Conservation (phyloP, 2,113 vertebrate species). For the Aptenodytes patagonicus region DNA sequence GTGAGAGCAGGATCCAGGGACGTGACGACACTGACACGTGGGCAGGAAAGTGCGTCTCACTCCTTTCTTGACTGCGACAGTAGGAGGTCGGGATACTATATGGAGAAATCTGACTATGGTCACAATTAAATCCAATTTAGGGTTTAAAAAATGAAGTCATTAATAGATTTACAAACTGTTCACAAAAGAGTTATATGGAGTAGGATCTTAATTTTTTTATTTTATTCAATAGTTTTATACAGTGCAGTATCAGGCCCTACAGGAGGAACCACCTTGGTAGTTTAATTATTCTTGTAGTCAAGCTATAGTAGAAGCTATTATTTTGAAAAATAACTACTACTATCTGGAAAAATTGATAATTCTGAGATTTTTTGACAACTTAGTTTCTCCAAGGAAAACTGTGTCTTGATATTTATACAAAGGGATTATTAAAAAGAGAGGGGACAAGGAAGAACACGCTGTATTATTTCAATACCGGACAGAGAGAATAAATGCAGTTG, state of each 20-base stretch:
- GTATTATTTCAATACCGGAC: background rate
- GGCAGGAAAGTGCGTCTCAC: background rate
- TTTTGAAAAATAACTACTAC: background rate
- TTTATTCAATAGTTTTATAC: background rate
- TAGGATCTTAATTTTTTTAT: background rate
- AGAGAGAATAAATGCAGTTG: background rate
- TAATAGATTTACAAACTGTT: background rate
- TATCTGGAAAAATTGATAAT: background rate
- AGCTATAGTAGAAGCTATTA: background rate
- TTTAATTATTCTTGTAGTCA: background rate
- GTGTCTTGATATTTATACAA: background rate
- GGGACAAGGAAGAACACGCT: background rate
- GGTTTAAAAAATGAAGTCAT: background rate
- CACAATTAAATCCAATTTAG: background rate
- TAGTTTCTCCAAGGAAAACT: background rate
- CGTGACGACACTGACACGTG: fast-evolving
- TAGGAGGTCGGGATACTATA: background rate
- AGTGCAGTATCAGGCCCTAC: background rate
- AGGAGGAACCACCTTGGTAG: background rate
- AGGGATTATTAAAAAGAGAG: background rate
- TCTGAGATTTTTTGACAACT: background rate
- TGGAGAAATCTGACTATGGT: background rate
- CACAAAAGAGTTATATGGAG: background rate
- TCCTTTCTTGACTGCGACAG: background rate
- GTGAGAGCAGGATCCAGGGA: background rate